Conservation (phyloP, 2,888 invertebrate species). For the Caenorhabditis becei region DNA sequence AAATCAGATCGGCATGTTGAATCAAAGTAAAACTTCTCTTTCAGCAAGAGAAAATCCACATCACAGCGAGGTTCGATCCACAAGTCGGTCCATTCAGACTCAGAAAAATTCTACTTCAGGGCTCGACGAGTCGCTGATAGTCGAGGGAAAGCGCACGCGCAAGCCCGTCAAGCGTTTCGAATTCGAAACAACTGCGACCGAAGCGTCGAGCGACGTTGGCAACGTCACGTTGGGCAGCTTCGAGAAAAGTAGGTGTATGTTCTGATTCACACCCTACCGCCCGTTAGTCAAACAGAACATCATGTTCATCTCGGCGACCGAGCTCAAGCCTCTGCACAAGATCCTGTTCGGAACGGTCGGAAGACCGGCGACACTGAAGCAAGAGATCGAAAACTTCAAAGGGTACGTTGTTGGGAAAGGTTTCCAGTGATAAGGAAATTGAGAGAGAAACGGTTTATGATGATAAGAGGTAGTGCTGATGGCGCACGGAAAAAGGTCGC, state of each 20-base stretch:
- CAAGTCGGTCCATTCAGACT: too few relatives aligned
- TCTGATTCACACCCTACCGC: neutral
- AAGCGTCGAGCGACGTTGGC: neutral
- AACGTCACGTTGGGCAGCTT: slow-evolving; percentile 8
- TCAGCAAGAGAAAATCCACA: neutral
- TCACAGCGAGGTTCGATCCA: too few relatives aligned
- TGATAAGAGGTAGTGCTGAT: neutral
- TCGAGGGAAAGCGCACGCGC: slow-evolving; percentile 40
- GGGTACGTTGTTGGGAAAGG: slow-evolving; percentile 13
- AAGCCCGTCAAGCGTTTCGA: slow-evolving; percentile 8
- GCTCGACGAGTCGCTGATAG: slow-evolving; percentile 12
- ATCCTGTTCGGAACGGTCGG: slow-evolving; percentile 9
- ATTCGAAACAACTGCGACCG: neutral
- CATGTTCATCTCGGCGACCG: neutral
- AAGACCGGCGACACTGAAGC: neutral
- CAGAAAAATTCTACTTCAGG: neutral
- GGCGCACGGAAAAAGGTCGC: neutral
- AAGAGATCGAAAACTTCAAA: slow-evolving; percentile 7
- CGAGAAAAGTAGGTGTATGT: neutral
- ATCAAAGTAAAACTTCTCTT: neutral
- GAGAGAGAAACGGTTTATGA: neutral
- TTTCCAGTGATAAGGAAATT: neutral
- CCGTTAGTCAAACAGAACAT: neutral
- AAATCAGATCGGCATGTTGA: neutral
- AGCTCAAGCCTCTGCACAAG: slow-evolving; percentile 13